Conservation (phyloP, 2,113 vertebrate species). For the Pseudois nayaur region DNA sequence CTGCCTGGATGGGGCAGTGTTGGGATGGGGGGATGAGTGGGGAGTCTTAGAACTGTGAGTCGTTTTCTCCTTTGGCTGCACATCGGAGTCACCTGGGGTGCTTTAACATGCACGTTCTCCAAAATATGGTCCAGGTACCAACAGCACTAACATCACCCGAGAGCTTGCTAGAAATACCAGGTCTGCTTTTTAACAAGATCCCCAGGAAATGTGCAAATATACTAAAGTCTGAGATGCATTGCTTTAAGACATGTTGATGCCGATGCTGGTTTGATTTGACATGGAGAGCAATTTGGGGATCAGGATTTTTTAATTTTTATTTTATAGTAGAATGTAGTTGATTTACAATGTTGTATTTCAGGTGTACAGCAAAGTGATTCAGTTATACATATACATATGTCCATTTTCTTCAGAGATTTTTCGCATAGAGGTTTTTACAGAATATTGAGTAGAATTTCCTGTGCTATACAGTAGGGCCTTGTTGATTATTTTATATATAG, state of each 20-base stretch:
- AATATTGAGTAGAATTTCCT: neutral
- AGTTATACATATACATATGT: neutral
- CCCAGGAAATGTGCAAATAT: neutral
- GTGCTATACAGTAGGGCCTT: neutral
- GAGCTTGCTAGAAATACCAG: neutral
- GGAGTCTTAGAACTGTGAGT: too few relatives aligned
- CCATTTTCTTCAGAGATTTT: neutral
- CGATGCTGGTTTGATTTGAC: neutral
- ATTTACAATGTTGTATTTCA: neutral
- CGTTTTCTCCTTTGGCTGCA: neutral
- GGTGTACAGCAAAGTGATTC: neutral
- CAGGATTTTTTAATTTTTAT: neutral
- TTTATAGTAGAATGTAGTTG: neutral
- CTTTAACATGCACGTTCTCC: neutral
- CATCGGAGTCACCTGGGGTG: neutral
- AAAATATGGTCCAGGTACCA: neutral
- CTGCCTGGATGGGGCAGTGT: neutral
- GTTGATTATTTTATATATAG: neutral
- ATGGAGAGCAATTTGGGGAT: neutral
- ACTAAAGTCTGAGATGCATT: neutral
- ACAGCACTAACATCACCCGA: accelerated
- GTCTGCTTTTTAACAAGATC: neutral
- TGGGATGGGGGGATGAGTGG: too few relatives aligned
- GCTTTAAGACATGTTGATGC: neutral
- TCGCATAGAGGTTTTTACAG: neutral